A percentile compares a stretch with the other conserved stretches of the same genome.
Conservation (phyloP, 2,888 invertebrate genomes). For the Leptopilina myrica region DNA sequence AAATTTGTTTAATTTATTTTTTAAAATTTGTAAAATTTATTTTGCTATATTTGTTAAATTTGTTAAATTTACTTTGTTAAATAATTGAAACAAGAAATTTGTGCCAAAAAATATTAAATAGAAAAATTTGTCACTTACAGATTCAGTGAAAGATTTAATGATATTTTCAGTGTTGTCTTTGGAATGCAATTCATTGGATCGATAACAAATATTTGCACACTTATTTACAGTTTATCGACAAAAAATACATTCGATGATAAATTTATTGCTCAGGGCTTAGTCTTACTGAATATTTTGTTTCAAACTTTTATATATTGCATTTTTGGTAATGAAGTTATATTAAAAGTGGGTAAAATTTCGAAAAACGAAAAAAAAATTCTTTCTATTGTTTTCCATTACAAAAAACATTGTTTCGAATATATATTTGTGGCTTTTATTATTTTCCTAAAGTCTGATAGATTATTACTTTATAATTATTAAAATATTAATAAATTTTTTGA, state of each 20-base stretch:
- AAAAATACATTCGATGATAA: not conserved
- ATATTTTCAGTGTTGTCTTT: not conserved
- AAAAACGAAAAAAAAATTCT: not conserved
- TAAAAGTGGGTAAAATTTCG: constrained; percentile 52
- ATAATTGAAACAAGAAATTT: too few species aligned
- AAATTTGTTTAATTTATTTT: too few species aligned
- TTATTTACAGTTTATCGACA: not conserved
- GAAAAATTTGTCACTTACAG: not conserved
- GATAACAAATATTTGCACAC: not conserved
- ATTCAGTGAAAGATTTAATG: not conserved
- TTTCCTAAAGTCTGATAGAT: too few species aligned
- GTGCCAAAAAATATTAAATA: not conserved
- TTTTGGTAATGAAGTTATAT: constrained; percentile 63
- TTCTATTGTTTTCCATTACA: too few species aligned
- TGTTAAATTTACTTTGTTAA: too few species aligned
- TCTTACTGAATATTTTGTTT: constrained; percentile 41
- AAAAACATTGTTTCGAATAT: too few species aligned
- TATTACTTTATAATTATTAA: too few species aligned
- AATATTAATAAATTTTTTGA: constrained; percentile 1
- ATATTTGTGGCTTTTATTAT: too few species aligned
- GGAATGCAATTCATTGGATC: not conserved
- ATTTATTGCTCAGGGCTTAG: not conserved
- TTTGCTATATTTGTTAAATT: too few species aligned
- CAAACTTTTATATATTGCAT: constrained; percentile 65
- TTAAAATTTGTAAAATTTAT: too few species aligned